Evolutionary conservation across 2,888 invertebrate species (phyloP).

Genomic region (Pteria penguin): DNA sequence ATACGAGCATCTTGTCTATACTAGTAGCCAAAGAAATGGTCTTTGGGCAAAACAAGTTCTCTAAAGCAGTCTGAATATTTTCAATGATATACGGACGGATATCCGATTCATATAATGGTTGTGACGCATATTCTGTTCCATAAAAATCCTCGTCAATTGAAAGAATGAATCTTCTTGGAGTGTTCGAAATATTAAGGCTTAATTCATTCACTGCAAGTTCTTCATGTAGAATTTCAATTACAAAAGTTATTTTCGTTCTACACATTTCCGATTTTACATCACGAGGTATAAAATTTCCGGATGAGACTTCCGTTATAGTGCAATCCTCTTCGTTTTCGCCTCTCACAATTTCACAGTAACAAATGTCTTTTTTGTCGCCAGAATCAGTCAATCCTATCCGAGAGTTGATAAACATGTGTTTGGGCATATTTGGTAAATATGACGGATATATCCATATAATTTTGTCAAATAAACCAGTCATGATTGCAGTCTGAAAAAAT

Average conservation of each 20-base stretch:
- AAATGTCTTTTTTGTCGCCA: neutral
- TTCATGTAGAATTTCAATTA: neutral
- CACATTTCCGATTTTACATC: neutral
- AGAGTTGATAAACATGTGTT: neutral
- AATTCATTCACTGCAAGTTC: neutral
- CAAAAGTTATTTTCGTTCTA: neutral
- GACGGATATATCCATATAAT: neutral
- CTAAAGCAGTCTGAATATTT: neutral
- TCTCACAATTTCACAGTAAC: neutral
- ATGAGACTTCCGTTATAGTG: neutral
- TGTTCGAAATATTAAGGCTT: neutral
- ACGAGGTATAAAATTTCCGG: neutral
- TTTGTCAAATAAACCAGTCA: neutral
- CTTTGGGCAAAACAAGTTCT: neutral
- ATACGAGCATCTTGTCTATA: neutral
- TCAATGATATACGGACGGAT: neutral
- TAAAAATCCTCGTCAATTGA: neutral
- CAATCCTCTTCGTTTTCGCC: neutral
- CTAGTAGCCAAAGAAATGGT: neutral
- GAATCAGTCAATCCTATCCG: neutral
- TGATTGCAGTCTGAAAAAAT: neutral
- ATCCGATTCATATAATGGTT: neutral
- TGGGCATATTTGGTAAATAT: neutral
- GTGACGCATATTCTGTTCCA: neutral
- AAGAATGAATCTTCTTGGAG: neutral